Conservation (phyloP, 2,113 vertebrate species). For the Phocoena phocoena region DNA sequence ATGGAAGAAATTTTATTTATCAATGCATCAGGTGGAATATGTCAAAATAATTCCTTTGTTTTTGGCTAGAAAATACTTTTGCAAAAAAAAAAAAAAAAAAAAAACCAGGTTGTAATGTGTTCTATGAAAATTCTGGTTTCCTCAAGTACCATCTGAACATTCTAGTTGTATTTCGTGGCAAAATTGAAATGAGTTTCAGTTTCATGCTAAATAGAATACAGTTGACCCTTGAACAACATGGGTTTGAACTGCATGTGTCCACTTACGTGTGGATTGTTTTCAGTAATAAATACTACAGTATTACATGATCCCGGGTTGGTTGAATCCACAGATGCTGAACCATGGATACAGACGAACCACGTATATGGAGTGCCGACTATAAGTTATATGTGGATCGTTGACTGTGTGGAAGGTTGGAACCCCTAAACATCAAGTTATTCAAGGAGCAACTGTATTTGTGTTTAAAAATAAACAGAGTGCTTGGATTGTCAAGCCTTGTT, state of each 20-base stretch:
- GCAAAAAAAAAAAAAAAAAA: not conserved
- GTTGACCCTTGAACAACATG: not conserved
- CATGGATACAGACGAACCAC: not conserved
- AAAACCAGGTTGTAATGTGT: not conserved
- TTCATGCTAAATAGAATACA: not conserved
- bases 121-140: not conserved
- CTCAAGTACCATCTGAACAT: not conserved
- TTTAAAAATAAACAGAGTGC: not conserved
- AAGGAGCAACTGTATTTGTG: not conserved
- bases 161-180: not conserved
- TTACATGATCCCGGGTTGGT: not conserved
- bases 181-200: constrained; percentile 32
- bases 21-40: not conserved
- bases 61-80: constrained; percentile 3
- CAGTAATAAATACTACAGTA: not conserved
- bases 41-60: not conserved
- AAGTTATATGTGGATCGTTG: not conserved
- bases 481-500: not conserved
- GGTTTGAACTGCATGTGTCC: not conserved
- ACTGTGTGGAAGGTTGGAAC: not conserved
- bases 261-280: not conserved
- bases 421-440: not conserved
- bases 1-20: not conserved
- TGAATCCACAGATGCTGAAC: not conserved
- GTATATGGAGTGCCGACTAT: not conserved